A percentile compares a stretch with the other conserved stretches of the same genome.
These are phyloP conservation scores for Platerodrilus igneus DNA, from an alignment of 2,888 invertebrate species.

Conservation along the genomic window DNA sequence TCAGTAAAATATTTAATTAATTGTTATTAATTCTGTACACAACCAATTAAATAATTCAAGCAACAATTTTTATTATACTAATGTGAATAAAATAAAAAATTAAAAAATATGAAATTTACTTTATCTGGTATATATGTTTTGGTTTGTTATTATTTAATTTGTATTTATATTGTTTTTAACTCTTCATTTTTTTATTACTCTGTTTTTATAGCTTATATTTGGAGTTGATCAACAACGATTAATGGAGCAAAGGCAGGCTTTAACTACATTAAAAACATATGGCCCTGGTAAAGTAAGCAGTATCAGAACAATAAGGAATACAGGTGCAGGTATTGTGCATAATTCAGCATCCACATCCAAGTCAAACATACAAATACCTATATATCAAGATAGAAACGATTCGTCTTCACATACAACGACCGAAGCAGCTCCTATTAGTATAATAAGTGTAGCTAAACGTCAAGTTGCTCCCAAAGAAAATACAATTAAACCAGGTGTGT, in stretches of 20 bases:
- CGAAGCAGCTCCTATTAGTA: constrained; percentile 48
- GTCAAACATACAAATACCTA: constrained; percentile 39
- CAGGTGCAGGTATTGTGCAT: constrained; percentile 28
- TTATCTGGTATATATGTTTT: too few relatives aligned
- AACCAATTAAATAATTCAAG: too few relatives aligned
- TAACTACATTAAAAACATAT: constrained; percentile 69
- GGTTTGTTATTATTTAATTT: not conserved
- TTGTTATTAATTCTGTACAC: too few relatives aligned
- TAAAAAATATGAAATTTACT: too few relatives aligned
- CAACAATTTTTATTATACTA: constrained; percentile 40
- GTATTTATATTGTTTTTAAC: not conserved
- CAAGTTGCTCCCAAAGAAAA: constrained; percentile 63
- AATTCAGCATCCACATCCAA: constrained; percentile 33
- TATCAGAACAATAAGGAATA: constrained; percentile 42
- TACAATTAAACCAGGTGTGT: constrained; percentile 63
- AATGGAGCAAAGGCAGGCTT: constrained; percentile 68
- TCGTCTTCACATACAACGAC: constrained; percentile 37
- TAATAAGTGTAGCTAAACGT: constrained; percentile 55
- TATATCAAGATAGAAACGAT: constrained; percentile 46
- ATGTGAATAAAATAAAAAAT: constrained; percentile 31
- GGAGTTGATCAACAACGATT: constrained; percentile 54
- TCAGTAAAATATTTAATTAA: too few relatives aligned
- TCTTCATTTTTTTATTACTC: not conserved
- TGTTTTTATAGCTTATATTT: constrained; percentile 46
- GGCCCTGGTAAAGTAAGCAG: constrained; percentile 55